These are phyloP conservation scores for Megathymus violae DNA, from an alignment of 1,140 invertebrate genomes.

Conservation along the genomic window DNA sequence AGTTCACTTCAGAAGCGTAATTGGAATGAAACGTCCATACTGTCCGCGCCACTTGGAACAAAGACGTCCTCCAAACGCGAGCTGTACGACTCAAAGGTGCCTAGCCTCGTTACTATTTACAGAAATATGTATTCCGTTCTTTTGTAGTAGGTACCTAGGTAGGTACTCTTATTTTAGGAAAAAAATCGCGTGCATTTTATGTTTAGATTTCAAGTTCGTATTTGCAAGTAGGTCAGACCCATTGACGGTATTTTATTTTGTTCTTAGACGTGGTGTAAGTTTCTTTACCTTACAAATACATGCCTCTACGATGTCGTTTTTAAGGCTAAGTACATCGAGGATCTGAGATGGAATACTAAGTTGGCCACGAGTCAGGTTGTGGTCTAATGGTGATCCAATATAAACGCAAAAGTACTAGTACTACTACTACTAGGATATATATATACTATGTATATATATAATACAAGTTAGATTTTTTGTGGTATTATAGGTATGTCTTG, in stretches of 20 bases:
- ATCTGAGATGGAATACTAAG: neutral
- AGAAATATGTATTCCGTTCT: slow-evolving; percentile 27
- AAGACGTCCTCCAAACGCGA: slow-evolving; percentile 42
- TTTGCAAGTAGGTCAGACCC: neutral
- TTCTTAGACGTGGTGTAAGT: neutral
- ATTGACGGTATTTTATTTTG: neutral
- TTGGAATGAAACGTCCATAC: slow-evolving; percentile 46
- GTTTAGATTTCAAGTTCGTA: neutral
- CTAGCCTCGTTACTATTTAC: slow-evolving; percentile 39
- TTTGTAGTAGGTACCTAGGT: neutral
- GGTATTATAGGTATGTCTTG: too few relatives aligned
- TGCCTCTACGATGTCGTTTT: neutral
- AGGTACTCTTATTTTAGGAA: slow-evolving; percentile 18
- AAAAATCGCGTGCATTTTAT: neutral
- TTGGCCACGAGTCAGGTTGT: too few relatives aligned
- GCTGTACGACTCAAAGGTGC: slow-evolving; percentile 41
- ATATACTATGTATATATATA: too few relatives aligned
- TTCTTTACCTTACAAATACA: neutral
- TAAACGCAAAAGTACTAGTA: too few relatives aligned
- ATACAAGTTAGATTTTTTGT: too few relatives aligned
- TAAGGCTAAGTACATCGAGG: too few relatives aligned
- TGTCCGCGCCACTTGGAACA: slow-evolving; percentile 43
- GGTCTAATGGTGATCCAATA: too few relatives aligned
- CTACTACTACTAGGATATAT: too few relatives aligned
- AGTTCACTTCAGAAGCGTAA: slow-evolving; percentile 40